Percentiles rank a stretch among this genome's conserved stretches.
phyloP scores from a whole-genome alignment of 2,113 vertebrate genomes.

The Plotosus lineatus region DNA sequence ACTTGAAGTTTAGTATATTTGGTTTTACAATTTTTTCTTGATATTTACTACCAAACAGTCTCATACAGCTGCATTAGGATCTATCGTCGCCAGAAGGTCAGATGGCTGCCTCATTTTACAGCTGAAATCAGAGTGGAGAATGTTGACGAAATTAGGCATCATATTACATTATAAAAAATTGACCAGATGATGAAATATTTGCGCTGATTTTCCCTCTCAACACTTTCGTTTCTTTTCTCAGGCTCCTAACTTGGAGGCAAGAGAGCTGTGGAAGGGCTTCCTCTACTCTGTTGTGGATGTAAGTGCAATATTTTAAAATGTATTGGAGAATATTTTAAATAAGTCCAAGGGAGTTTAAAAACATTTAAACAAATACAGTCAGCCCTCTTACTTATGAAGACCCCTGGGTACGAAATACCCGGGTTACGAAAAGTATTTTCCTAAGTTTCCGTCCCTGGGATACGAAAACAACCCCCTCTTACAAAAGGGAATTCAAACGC shows the following conservation, averaged over 20 bases:
- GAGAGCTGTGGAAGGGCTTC: constrained; percentile 87
- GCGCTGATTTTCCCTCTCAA: neutral
- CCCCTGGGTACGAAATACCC: too few species aligned
- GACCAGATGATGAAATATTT: neutral
- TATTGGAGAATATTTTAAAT: neutral
- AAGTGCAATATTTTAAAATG: constrained; percentile 26
- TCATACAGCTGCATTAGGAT: neutral
- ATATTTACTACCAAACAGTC: neutral
- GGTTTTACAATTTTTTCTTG: neutral
- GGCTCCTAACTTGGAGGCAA: constrained; percentile 79
- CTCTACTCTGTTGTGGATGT: constrained; percentile 83
- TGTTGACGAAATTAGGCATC: neutral
- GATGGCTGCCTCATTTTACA: neutral
- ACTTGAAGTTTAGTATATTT: neutral
- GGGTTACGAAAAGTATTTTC: too few species aligned
- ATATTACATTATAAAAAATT: too few species aligned
- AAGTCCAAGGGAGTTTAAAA: neutral
- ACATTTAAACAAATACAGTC: too few species aligned
- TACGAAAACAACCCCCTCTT: too few species aligned
- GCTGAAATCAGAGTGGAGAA: neutral
- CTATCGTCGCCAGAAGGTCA: neutral
- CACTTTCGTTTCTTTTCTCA: constrained; percentile 47
- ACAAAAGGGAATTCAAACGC: too few species aligned
- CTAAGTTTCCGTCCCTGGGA: too few species aligned
- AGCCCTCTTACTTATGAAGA: too few species aligned